A percentile compares a stretch with the other conserved stretches of the same genome.
Evolutionary conservation across 2,888 invertebrate species (phyloP).

Genomic region (Apantesis nais): DNA sequence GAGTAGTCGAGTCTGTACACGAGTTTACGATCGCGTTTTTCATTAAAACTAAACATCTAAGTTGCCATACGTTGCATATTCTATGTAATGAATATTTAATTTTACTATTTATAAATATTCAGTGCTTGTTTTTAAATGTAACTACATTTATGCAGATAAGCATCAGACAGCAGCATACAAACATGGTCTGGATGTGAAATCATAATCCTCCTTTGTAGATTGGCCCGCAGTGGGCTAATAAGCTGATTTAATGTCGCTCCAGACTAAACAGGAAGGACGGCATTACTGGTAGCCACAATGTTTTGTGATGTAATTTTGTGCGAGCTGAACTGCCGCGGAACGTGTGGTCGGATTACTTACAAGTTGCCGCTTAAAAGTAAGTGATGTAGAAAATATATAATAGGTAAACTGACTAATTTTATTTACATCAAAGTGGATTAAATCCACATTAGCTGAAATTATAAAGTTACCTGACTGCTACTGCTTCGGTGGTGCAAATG

Average conservation of each 20-base stretch:
- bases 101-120: not conserved
- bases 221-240: constrained; percentile 37
- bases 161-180: not conserved
- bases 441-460: too few relatives aligned
- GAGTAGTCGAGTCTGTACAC: too few relatives aligned
- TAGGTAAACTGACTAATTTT: too few relatives aligned
- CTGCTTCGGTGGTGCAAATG: too few relatives aligned
- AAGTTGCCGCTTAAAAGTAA: not conserved
- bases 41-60: too few relatives aligned
- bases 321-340: constrained; percentile 1
- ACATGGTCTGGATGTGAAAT: not conserved
- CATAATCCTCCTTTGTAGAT: constrained; percentile 24
- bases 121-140: not conserved
- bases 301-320: constrained; percentile 30
- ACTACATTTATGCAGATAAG: too few relatives aligned
- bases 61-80: too few relatives aligned
- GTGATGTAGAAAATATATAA: not conserved
- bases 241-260: constrained; percentile 38
- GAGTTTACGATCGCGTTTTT: too few relatives aligned
- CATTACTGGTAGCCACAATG: constrained; percentile 33
- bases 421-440: too few relatives aligned
- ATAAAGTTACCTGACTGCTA: too few relatives aligned
- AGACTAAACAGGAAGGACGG: constrained; percentile 40
- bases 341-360: not conserved
- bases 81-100: not conserved